Conservation (phyloP, 2,888 invertebrate species). For the Auanema freiburgensis region DNA sequence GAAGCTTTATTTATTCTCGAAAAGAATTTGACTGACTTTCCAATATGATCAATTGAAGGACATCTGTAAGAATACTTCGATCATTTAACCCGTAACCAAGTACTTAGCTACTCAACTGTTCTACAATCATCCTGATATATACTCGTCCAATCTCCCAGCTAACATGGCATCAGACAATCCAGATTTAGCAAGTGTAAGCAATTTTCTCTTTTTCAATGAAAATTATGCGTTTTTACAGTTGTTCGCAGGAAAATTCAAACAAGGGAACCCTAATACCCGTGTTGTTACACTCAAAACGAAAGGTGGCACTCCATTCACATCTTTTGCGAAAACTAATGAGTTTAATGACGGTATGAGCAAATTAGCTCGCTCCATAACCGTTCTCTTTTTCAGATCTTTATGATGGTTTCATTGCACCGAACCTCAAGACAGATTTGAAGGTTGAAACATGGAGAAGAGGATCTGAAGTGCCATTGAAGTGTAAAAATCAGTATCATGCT, state of each 20-base stretch:
- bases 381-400: conserved; percentile 73
- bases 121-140: conserved; percentile 81
- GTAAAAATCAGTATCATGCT: conserved; percentile 40
- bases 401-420: conserved; percentile 78
- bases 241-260: conserved; percentile 44
- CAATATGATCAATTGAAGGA: conserved; percentile 74
- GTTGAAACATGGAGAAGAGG: conserved; percentile 89
- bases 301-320: conserved; percentile 74
- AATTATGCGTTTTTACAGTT: conserved; percentile 24
- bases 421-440: conserved; percentile 74
- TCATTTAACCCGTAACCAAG: neutral
- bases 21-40: conserved; percentile 84
- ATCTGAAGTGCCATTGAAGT: conserved; percentile 69
- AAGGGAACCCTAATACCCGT: conserved; percentile 30
- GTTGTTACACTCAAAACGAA: conserved; percentile 65
- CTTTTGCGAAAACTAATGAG: conserved; percentile 81
- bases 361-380: no score
- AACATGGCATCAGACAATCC: conserved; percentile 70
- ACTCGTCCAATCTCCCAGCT: conserved; percentile 73
- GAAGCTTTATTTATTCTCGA: no score
- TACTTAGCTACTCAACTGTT: conserved; percentile 73
- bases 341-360: conserved; percentile 73
- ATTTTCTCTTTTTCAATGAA: neutral
- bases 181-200: conserved; percentile 66
- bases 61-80: conserved; percentile 66